A percentile compares a stretch with the other conserved stretches of the same genome.
phyloP scores from a whole-genome alignment of 1,140 invertebrate species.

The Rhagoletis zephyria region DNA sequence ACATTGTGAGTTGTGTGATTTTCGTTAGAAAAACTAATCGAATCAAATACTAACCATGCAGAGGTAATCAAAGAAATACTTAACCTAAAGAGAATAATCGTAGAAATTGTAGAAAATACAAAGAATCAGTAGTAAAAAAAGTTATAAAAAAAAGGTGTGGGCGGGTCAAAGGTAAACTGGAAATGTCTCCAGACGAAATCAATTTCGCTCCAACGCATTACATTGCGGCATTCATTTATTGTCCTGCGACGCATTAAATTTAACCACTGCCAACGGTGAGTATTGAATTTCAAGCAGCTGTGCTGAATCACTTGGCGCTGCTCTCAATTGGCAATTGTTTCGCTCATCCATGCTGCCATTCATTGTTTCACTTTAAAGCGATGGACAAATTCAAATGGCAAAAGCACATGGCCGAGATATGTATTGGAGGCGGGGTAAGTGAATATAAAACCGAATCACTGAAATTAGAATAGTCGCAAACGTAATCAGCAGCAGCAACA shows the following conservation, averaged over 20 bases:
- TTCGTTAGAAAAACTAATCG: too few relatives aligned
- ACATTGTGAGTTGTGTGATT: too few relatives aligned
- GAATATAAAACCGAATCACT: slow-evolving; percentile 23
- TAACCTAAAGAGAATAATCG: neutral
- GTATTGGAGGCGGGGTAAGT: neutral
- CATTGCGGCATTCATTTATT: slow-evolving; percentile 51
- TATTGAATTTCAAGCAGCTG: slow-evolving; percentile 59
- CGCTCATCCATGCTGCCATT: neutral
- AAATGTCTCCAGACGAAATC: slow-evolving; percentile 48
- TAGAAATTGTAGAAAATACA: neutral
- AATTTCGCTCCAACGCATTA: slow-evolving; percentile 41
- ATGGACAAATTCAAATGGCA: slow-evolving; percentile 3
- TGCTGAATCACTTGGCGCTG: slow-evolving; percentile 53
- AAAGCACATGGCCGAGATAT: neutral
- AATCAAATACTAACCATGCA: neutral
- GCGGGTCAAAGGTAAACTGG: slow-evolving; percentile 30
- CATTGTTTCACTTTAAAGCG: slow-evolving; percentile 4
- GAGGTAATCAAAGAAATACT: neutral
- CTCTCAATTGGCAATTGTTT: slow-evolving; percentile 46
- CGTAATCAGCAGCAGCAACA: slow-evolving; percentile 49
- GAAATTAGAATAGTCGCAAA: slow-evolving; percentile 40
- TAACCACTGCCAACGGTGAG: slow-evolving; percentile 54
- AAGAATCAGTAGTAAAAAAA: neutral
- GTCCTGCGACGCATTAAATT: slow-evolving; percentile 57
- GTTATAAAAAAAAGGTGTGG: neutral